phyloP scores from a whole-genome alignment of 2,113 vertebrate species.

The Ceyx margarethae region DNA sequence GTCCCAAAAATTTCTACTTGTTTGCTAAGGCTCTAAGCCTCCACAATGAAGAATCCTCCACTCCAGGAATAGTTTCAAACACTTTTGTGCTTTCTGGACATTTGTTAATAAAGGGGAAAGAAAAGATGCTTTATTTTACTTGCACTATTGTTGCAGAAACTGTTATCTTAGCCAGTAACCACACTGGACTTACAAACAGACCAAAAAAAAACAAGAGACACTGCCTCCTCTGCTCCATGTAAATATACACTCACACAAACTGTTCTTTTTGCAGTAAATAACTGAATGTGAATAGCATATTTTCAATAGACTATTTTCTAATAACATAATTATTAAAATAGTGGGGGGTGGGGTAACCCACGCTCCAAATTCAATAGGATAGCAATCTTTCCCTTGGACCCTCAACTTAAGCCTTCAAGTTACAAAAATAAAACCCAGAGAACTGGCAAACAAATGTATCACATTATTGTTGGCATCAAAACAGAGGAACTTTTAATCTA shows the following conservation, averaged over 20 bases:
- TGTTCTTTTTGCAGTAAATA: slow-evolving; percentile 1
- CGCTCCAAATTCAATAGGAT: slow-evolving; percentile 11
- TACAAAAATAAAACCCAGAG: background rate
- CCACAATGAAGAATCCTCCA: slow-evolving; percentile 2
- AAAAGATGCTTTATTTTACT: background rate
- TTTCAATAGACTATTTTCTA: slow-evolving; percentile 49
- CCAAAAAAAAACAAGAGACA: background rate
- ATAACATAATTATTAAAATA: background rate
- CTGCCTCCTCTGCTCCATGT: background rate
- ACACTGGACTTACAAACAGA: background rate
- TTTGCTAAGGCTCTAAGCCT: slow-evolving; percentile 32
- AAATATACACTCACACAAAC: background rate
- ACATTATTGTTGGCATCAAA: slow-evolving; percentile 71
- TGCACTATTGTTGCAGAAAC: background rate
- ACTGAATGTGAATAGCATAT: background rate
- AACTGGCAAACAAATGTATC: slow-evolving; percentile 52
- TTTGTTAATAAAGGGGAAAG: background rate
- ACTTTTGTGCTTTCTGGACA: slow-evolving; percentile 55
- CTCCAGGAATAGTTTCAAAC: slow-evolving; percentile 60
- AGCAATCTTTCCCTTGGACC: slow-evolving; percentile 54
- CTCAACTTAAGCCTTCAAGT: background rate
- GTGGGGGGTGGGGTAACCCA: background rate
- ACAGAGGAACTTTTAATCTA: slow-evolving; percentile 69
- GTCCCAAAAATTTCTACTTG: slow-evolving; percentile 41
- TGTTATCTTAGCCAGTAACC: background rate